Percentiles rank a stretch among this genome's conserved stretches.
These are phyloP conservation scores for Picathartes gymnocephalus DNA, from an alignment of 2,113 vertebrate species.

Conservation along the genomic window DNA sequence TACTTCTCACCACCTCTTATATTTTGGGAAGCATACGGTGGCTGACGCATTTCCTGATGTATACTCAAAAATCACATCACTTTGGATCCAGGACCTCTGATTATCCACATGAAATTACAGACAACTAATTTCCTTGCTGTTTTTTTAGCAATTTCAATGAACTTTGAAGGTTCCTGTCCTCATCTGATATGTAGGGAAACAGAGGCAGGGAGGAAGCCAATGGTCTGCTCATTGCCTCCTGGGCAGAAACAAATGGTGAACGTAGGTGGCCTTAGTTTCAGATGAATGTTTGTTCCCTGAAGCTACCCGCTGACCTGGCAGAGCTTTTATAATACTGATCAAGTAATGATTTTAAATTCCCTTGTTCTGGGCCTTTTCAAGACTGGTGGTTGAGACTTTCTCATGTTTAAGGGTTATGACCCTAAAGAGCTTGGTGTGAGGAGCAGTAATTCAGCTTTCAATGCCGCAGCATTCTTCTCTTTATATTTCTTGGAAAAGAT, in stretches of 20 bases:
- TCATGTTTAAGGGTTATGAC: not conserved
- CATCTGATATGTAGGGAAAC: not conserved
- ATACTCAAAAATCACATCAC: not conserved
- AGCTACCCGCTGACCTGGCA: not conserved
- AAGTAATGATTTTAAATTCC: not conserved
- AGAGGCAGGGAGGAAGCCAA: not conserved
- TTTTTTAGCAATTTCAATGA: not conserved
- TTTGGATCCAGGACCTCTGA: not conserved
- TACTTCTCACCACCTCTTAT: not conserved
- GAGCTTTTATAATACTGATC: not conserved
- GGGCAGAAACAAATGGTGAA: not conserved
- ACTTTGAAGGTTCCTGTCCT: not conserved
- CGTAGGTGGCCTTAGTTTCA: not conserved
- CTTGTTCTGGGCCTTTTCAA: not conserved
- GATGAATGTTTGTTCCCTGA: not conserved
- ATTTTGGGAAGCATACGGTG: not conserved
- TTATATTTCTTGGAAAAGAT: not conserved
- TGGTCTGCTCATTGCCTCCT: not conserved
- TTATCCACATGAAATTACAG: not conserved
- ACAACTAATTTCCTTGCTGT: not conserved
- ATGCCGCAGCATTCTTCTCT: not conserved
- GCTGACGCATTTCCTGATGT: not conserved
- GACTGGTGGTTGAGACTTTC: not conserved
- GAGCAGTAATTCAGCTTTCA: not conserved
- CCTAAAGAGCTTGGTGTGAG: not conserved